These are phyloP conservation scores for Erpornis zantholeuca DNA, from an alignment of 2,113 vertebrate species.

Conservation along the genomic window DNA sequence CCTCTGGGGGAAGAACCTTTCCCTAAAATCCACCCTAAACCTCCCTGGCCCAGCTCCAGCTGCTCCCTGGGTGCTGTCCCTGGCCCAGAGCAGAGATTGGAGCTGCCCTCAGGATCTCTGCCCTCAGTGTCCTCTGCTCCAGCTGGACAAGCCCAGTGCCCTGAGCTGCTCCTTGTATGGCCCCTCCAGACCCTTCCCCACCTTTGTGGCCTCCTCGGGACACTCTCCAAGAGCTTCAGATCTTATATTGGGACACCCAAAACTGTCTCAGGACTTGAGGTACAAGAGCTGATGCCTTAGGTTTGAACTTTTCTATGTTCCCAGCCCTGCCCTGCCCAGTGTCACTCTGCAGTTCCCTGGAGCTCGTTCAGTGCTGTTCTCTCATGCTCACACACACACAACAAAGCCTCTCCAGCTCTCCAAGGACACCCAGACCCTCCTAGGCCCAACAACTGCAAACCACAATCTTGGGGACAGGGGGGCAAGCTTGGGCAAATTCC, in stretches of 20 bases:
- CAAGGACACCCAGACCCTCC: too few relatives aligned
- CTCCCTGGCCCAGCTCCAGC: not conserved
- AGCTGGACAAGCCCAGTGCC: not conserved
- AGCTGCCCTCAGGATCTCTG: fast-evolving
- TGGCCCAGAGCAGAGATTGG: not conserved
- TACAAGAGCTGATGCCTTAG: not conserved
- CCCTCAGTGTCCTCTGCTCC: not conserved
- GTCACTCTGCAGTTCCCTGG: too few relatives aligned
- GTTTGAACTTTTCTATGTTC: too few relatives aligned
- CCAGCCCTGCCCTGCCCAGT: too few relatives aligned
- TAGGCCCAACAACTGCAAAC: too few relatives aligned
- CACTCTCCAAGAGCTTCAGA: not conserved
- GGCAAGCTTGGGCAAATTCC: too few relatives aligned
- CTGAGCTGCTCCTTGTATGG: not conserved
- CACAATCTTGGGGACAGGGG: too few relatives aligned
- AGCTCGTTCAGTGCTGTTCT: too few relatives aligned
- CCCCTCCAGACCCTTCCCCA: not conserved
- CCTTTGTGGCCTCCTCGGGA: not conserved
- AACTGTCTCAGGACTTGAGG: not conserved
- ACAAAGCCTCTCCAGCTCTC: too few relatives aligned
- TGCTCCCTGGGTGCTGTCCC: not conserved
- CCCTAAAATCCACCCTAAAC: fast-evolving
- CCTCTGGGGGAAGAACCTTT: not conserved
- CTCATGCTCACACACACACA: too few relatives aligned
- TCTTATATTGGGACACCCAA: not conserved